These are phyloP conservation scores for Drosophila funebris DNA, from an alignment of 1,140 invertebrate genomes.

Conservation along the genomic window DNA sequence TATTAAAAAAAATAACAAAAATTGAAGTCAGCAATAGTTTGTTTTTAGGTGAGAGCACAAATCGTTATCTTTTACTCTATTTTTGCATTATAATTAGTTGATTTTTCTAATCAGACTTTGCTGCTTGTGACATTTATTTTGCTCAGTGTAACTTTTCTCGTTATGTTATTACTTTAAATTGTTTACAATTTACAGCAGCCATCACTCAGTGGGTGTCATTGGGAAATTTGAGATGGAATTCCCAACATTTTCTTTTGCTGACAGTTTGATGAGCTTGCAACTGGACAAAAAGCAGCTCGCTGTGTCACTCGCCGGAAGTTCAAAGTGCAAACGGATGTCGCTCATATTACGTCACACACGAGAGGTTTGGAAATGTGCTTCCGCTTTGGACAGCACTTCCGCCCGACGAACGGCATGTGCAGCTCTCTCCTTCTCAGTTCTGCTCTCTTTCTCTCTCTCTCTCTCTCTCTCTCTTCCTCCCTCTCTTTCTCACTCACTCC, in stretches of 20 bases:
- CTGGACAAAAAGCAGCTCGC: slow-evolving; percentile 32
- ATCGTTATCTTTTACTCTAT: too few species aligned
- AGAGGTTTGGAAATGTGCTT: slow-evolving; percentile 55
- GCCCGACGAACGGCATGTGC: slow-evolving; percentile 16
- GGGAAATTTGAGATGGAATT: slow-evolving; percentile 1
- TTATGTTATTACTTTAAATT: slow-evolving; percentile 4
- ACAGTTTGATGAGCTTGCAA: slow-evolving; percentile 32
- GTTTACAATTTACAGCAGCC: neutral
- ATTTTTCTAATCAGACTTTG: too few species aligned
- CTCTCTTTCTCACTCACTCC: neutral
- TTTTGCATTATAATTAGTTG: too few species aligned
- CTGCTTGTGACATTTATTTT: neutral
- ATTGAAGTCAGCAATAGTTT: neutral
- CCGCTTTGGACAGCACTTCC: slow-evolving; percentile 46
- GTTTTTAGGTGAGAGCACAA: too few species aligned
- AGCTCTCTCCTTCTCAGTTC: neutral
- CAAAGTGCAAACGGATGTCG: slow-evolving; percentile 74
- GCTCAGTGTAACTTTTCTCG: neutral
- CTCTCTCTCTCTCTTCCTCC: neutral
- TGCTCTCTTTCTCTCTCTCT: neutral
- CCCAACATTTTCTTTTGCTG: slow-evolving; percentile 3
- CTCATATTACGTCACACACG: slow-evolving; percentile 63
- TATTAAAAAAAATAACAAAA: neutral
- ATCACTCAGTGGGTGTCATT: slow-evolving; percentile 6
- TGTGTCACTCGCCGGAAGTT: slow-evolving; percentile 62